Percentiles rank a stretch among this genome's conserved stretches.
Evolutionary conservation across 2,888 invertebrate genomes (phyloP).

Genomic region (Doris montereyensis): DNA sequence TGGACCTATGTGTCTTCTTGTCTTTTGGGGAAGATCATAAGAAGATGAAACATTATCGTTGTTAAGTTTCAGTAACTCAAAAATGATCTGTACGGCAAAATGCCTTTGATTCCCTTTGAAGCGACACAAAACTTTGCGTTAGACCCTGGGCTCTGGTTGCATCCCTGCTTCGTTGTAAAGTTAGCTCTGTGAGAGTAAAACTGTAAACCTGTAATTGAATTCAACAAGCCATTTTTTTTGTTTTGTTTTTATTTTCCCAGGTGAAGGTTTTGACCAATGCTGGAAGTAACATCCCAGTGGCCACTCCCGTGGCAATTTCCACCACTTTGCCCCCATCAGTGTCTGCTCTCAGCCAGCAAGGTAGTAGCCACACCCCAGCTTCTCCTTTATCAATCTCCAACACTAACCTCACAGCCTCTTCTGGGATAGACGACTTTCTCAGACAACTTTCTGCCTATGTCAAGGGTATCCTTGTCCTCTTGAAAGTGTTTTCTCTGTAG

Average conservation of each 20-base stretch:
- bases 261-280: constrained; percentile 78
- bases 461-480: constrained; percentile 49
- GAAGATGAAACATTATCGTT: too few species aligned
- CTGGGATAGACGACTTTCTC: constrained; percentile 50
- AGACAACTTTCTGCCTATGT: constrained; percentile 51
- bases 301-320: constrained; percentile 78
- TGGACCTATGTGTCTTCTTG: too few species aligned
- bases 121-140: too few species aligned
- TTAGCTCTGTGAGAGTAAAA: too few species aligned
- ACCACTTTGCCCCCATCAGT: constrained; percentile 78
- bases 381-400: constrained; percentile 48
- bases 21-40: too few species aligned
- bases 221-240: too few species aligned
- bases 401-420: constrained; percentile 39
- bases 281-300: constrained; percentile 63
- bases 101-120: too few species aligned
- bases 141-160: too few species aligned
- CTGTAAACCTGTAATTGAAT: too few species aligned
- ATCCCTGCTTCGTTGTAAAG: too few species aligned
- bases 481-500: constrained; percentile 25
- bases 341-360: constrained; percentile 75
- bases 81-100: too few species aligned
- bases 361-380: constrained; percentile 52
- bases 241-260: constrained; percentile 70
- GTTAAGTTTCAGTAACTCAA: too few species aligned